Evolutionary conservation across 2,113 vertebrate species (phyloP), one percentile per base, ranked within the genome.

Genomic region (Melanerpes aurifrons): DNA sequence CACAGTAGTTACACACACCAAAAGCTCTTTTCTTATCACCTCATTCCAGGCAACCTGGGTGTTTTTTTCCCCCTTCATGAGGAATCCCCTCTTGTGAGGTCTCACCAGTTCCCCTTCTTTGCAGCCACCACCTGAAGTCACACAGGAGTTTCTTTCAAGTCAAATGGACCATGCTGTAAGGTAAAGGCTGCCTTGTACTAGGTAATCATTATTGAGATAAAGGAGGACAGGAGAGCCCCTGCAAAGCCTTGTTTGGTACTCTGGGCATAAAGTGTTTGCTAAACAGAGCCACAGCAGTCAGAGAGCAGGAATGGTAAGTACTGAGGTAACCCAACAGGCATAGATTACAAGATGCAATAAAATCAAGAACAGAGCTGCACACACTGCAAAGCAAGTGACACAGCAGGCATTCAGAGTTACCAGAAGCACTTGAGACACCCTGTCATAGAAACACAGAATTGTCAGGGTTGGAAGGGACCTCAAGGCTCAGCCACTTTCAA

Each of bases 321-420:
- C 17, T 8, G 12, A 61, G 62, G 19, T 73, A 61, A 69, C 15
- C 9, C 1, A 70, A 45, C 20, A 75, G 26, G 43, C 9, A 1
- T 13, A 67, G 32, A 67, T 32, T 72, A 87, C 61, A 71, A 35
- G 37, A 72, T 18, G 31, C n/a, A 77, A 54, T 47, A 58, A 56
- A 74, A 43, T 14, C 11, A 54, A 45, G 12, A 7, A 12, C 10
- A 32, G 29, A 40, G 24, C 7, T 67, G 31, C 3, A 0, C 29
- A 61, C 29, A 16, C 0, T 1, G n/a, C 2, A 1, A 79, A 73
- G 59, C 1, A 1, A 73, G 22, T 43, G 57, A 37, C 56, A 56
- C 35, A 54, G 31, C 15, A 25, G 53, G 56, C 57, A 70, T 32
- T 50, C 1, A 4, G 67, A 84, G 31, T 28, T 48, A 43, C 62